Evolutionary conservation across 2,888 invertebrate genomes (phyloP).

Genomic region (Ptychoptera albimana): DNA sequence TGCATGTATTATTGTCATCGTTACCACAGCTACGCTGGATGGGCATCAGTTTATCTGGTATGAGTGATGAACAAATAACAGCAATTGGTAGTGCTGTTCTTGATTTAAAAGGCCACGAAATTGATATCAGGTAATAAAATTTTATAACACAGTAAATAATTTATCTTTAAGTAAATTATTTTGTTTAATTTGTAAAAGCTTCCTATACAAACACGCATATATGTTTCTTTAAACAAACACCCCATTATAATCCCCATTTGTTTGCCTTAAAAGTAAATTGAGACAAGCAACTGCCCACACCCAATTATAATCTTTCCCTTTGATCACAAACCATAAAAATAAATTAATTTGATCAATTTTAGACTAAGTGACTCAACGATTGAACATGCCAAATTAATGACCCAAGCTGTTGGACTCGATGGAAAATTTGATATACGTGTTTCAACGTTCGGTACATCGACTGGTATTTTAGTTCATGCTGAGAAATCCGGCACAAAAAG

Average conservation of each 20-base stretch:
- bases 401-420: conserved; percentile 21
- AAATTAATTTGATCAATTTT: background rate
- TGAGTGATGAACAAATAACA: conserved; percentile 20
- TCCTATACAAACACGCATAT: too few species aligned
- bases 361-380: conserved; percentile 22
- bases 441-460: conserved; percentile 22
- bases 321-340: too few species aligned
- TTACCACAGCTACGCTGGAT: conserved; percentile 19
- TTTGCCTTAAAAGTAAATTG: too few species aligned
- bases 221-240: too few species aligned
- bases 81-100: conserved; percentile 19
- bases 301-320: too few species aligned
- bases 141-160: background rate
- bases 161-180: too few species aligned
- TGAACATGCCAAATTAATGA: conserved; percentile 21
- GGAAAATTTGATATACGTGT: conserved; percentile 22
- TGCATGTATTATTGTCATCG: conserved; percentile 18
- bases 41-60: conserved; percentile 19
- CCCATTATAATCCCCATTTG: too few species aligned
- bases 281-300: too few species aligned
- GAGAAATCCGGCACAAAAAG: conserved; percentile 20
- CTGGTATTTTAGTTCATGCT: conserved; percentile 21
- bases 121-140: conserved; percentile 20
- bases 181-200: too few species aligned
- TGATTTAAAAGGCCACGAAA: conserved; percentile 20